Conservation (phyloP, 2,888 invertebrate genomes). For the Capitulum mitella region DNA sequence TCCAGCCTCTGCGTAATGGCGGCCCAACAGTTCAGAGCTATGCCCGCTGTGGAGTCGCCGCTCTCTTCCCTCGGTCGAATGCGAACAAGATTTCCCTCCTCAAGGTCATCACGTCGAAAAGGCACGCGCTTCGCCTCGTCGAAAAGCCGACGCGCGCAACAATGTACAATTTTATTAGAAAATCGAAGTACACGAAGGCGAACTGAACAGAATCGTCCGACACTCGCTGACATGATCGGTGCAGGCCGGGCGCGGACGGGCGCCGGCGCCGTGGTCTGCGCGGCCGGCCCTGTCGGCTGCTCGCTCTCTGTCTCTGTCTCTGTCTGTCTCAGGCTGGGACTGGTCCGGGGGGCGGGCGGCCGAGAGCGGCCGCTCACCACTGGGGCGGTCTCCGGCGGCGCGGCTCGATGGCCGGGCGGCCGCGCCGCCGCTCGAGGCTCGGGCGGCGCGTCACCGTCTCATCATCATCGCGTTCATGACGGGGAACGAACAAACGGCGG, state of each 20-base stretch:
- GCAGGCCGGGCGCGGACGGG: not conserved
- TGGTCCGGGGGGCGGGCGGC: not conserved
- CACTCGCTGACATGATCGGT: not conserved
- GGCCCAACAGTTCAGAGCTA: too few species aligned
- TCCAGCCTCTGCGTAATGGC: too few species aligned
- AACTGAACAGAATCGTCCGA: slow-evolving; percentile 16
- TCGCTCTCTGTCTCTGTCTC: not conserved
- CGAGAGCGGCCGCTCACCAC: not conserved
- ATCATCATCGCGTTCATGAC: not conserved
- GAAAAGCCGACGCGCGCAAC: not conserved
- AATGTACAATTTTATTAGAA: slow-evolving; percentile 20
- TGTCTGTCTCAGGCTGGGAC: not conserved
- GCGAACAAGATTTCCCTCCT: too few species aligned
- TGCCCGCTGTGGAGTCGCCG: too few species aligned
- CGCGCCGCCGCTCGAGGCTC: not conserved
- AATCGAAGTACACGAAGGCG: slow-evolving; percentile 16
- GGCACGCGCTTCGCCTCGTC: not conserved
- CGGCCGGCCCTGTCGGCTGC: not conserved
- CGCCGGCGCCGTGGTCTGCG: not conserved
- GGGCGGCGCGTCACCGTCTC: not conserved
- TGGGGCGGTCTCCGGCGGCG: too few species aligned
- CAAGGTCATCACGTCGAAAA: too few species aligned
- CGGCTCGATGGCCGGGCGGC: too few species aligned
- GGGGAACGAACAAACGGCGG: not conserved
- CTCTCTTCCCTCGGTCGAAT: too few species aligned